Conservation (phyloP, 2,113 vertebrate genomes). For the Oreochromis tanganicae region DNA sequence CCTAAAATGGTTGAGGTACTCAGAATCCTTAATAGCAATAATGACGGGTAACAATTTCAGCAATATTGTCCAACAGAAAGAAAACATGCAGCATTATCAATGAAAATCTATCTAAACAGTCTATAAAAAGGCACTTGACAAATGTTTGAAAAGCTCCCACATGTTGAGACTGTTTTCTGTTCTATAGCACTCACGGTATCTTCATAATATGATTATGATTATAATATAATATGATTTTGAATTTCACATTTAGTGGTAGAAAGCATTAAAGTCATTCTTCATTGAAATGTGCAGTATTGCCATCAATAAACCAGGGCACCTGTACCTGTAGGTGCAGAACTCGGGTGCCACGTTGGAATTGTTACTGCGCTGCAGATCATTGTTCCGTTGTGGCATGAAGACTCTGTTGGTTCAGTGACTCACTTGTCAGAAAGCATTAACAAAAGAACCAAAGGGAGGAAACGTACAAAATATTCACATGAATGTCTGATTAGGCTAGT, state of each 20-base stretch:
- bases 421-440: conserved; percentile 3
- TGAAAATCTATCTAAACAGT: neutral
- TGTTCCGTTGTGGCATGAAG: conserved; percentile 20
- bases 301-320: conserved; percentile 2
- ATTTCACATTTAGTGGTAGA: neutral
- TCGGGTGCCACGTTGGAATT: neutral
- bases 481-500: neutral
- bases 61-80: neutral
- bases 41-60: neutral
- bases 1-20: neutral
- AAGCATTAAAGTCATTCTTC: neutral
- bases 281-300: conserved; percentile 1
- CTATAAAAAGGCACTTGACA: neutral
- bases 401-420: conserved; percentile 36
- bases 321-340: neutral
- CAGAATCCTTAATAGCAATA: neutral
- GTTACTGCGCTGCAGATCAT: neutral
- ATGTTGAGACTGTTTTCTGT: neutral
- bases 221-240: too few relatives aligned
- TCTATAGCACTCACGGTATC: too few relatives aligned
- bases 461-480: neutral
- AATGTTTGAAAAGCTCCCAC: neutral
- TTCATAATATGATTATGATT: neutral
- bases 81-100: neutral
- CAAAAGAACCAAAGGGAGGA: conserved; percentile 4